phyloP scores from a whole-genome alignment of 2,113 vertebrate genomes.

The Amazona vittata region DNA sequence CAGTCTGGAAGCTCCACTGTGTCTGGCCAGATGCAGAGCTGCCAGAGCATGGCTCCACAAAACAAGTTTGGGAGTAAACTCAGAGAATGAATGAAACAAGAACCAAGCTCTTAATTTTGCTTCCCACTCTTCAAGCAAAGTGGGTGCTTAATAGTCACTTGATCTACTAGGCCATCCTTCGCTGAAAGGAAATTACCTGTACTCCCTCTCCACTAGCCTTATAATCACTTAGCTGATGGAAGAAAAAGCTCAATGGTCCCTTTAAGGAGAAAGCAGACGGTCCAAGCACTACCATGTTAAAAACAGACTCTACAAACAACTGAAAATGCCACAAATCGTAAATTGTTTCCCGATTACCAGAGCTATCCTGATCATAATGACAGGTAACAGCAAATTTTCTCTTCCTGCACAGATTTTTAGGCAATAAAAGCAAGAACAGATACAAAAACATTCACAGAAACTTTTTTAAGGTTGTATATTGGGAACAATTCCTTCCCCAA shows the following conservation, averaged over 20 bases:
- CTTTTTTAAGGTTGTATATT: not conserved
- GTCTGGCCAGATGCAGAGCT: not conserved
- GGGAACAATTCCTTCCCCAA: not conserved
- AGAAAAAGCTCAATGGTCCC: not conserved
- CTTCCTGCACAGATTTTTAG: not conserved
- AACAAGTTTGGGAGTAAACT: not conserved
- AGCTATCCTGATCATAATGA: rapidly evolving
- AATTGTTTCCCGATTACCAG: not conserved
- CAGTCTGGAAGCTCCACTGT: not conserved
- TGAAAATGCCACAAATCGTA: not conserved
- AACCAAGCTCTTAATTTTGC: not conserved
- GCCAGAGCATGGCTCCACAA: not conserved
- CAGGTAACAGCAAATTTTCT: not conserved
- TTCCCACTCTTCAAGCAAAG: not conserved
- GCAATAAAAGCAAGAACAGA: not conserved
- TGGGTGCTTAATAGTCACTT: not conserved
- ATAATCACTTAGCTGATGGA: not conserved
- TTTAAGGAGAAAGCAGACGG: not conserved
- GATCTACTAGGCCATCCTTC: not conserved
- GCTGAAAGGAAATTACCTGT: not conserved
- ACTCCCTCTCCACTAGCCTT: not conserved
- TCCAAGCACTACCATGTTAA: not conserved
- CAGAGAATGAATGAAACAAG: not conserved
- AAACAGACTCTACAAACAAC: not conserved
- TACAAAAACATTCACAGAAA: not conserved